These are phyloP conservation scores for Drosophila ohnishii DNA, from an alignment of 1,140 invertebrate species.

Conservation along the genomic window DNA sequence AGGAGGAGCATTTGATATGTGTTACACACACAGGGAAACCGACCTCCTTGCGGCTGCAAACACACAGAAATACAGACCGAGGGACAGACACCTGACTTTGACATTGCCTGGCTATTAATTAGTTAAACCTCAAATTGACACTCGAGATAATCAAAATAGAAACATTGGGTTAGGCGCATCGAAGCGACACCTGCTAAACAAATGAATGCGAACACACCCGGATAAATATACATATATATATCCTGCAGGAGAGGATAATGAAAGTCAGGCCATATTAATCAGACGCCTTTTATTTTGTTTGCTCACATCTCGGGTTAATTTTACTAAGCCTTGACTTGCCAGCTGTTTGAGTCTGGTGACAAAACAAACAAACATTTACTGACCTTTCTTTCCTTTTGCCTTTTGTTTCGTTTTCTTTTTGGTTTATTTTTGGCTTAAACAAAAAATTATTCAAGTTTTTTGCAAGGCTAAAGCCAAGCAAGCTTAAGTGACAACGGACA, in stretches of 20 bases:
- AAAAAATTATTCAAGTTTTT: slow-evolving; percentile 10
- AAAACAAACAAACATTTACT: slow-evolving; percentile 24
- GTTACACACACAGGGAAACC: slow-evolving; percentile 16
- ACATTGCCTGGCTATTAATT: slow-evolving; percentile 72
- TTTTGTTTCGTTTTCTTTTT: not conserved
- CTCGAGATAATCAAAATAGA: slow-evolving; percentile 75
- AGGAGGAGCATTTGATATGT: slow-evolving; percentile 40
- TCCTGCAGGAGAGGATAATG: slow-evolving; percentile 11
- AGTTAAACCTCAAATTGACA: slow-evolving; percentile 79
- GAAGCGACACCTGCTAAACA: slow-evolving; percentile 17
- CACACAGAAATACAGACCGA: not conserved
- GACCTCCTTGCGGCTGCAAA: slow-evolving; percentile 29
- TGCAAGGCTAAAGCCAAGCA: slow-evolving; percentile 8
- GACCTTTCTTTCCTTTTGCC: slow-evolving; percentile 11
- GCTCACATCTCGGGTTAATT: slow-evolving; percentile 30
- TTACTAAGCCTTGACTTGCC: slow-evolving; percentile 19
- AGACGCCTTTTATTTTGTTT: slow-evolving; percentile 31
- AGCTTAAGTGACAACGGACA: slow-evolving; percentile 21
- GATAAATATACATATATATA: not conserved
- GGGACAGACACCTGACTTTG: slow-evolving; percentile 39
- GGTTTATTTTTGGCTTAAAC: slow-evolving; percentile 15
- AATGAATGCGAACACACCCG: slow-evolving; percentile 3
- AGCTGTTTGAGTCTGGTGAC: slow-evolving; percentile 11
- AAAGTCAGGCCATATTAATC: slow-evolving; percentile 32
- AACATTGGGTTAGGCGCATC: slow-evolving; percentile 41